A percentile compares a stretch with the other conserved stretches of the same genome.
Evolutionary conservation across 2,113 vertebrate species (phyloP).

Genomic region (Hippocampus guttulatus): DNA sequence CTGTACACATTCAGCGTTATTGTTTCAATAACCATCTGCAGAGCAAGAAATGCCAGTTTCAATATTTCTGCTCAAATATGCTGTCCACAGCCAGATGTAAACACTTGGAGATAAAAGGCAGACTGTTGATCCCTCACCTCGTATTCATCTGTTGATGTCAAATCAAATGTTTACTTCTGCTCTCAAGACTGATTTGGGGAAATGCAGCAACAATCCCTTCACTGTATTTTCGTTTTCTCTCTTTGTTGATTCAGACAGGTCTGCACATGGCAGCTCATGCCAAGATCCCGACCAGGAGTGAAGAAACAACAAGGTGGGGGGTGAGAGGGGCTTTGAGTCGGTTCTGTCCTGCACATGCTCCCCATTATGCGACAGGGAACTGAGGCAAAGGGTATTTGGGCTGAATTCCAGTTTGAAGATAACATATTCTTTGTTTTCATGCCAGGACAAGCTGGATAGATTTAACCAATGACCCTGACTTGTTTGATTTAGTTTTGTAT

Average conservation of each 20-base stretch:
- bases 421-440: slow-evolving; percentile 3
- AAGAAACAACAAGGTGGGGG: background rate
- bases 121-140: background rate
- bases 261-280: slow-evolving; percentile 16
- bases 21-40: too few species aligned
- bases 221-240: slow-evolving; percentile 7
- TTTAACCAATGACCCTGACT: background rate
- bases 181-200: slow-evolving; percentile 1
- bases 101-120: background rate
- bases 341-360: slow-evolving; percentile 22
- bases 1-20: too few species aligned
- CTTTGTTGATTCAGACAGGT: slow-evolving; percentile 18
- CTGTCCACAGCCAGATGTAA: background rate
- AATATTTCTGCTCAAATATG: background rate
- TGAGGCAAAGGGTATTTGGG: background rate
- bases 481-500: slow-evolving; percentile 7
- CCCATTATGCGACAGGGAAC: slow-evolving; percentile 6
- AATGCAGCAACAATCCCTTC: slow-evolving; percentile 1
- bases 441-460: background rate
- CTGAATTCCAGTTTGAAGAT: slow-evolving; percentile 13
- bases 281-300: slow-evolving; percentile 16
- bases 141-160: background rate
- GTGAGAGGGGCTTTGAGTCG: background rate
- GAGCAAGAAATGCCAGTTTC: background rate
- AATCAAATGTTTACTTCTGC: background rate